Evolutionary conservation across 2,797 vertebrate species (phyloP).

Genomic region (Amblyraja radiata): DNA sequence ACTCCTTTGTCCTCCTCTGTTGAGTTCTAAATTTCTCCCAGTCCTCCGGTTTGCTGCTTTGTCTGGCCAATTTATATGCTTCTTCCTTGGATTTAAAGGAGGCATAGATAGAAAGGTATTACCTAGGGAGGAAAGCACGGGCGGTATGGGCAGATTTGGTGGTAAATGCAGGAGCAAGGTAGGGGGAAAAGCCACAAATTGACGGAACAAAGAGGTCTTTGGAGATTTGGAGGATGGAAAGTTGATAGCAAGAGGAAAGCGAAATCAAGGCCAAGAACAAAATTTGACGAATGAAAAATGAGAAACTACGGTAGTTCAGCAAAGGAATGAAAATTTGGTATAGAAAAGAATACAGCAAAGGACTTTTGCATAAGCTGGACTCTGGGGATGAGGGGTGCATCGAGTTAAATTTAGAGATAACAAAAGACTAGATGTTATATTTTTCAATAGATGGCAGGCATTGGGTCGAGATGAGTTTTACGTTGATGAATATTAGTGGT

Average conservation of each 20-base stretch:
- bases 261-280: not conserved
- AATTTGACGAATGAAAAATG: not conserved
- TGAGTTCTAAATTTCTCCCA: too few species aligned
- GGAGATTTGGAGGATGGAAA: not conserved
- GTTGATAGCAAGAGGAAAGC: not conserved
- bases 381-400: not conserved
- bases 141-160: not conserved
- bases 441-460: not conserved
- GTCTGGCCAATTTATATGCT: too few species aligned
- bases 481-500: not conserved
- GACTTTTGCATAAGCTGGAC: not conserved
- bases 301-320: not conserved
- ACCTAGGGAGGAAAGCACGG: not conserved
- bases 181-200: not conserved
- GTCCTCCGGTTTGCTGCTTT: too few species aligned
- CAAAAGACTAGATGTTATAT: not conserved
- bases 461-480: not conserved
- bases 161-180: not conserved
- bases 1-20: too few species aligned
- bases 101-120: not conserved
- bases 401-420: not conserved
- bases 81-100: not conserved
- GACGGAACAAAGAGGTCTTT: not conserved
- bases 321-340: not conserved
- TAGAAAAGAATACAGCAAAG: not conserved